These are phyloP conservation scores for Chauna torquata DNA, from an alignment of 2,113 vertebrate genomes.

Conservation along the genomic window DNA sequence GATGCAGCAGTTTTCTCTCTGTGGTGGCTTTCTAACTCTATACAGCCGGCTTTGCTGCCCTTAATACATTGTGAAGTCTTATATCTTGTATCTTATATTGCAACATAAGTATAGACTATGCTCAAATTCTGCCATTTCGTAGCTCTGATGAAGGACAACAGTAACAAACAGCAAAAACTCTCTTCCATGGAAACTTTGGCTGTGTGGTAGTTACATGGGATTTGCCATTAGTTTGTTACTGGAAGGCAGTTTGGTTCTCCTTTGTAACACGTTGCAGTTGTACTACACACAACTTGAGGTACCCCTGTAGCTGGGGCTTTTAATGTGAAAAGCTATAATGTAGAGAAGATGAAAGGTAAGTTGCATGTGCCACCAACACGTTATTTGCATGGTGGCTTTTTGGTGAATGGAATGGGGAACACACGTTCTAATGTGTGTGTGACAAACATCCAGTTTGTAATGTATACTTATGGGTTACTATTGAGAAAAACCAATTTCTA, in stretches of 20 bases:
- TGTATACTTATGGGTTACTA: background rate
- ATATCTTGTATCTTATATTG: background rate
- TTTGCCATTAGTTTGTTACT: background rate
- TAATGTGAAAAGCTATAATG: background rate
- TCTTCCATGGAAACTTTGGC: background rate
- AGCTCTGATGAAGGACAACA: background rate
- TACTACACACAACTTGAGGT: background rate
- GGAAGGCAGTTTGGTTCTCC: background rate
- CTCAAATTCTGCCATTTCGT: background rate
- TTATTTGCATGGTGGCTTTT: fast-evolving
- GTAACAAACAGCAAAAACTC: background rate
- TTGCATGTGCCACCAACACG: background rate
- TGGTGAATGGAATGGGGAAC: background rate
- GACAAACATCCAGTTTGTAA: background rate
- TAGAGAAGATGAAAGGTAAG: background rate
- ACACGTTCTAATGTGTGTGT: fast-evolving
- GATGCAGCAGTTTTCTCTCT: background rate
- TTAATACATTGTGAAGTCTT: fast-evolving
- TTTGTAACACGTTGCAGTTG: background rate
- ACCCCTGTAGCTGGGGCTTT: background rate
- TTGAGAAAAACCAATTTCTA: background rate
- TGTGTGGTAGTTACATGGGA: background rate
- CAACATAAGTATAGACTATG: background rate
- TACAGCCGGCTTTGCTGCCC: background rate
- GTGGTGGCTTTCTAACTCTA: background rate